Conservation (phyloP, 2,797 vertebrate genomes). For the Prionace glauca region DNA sequence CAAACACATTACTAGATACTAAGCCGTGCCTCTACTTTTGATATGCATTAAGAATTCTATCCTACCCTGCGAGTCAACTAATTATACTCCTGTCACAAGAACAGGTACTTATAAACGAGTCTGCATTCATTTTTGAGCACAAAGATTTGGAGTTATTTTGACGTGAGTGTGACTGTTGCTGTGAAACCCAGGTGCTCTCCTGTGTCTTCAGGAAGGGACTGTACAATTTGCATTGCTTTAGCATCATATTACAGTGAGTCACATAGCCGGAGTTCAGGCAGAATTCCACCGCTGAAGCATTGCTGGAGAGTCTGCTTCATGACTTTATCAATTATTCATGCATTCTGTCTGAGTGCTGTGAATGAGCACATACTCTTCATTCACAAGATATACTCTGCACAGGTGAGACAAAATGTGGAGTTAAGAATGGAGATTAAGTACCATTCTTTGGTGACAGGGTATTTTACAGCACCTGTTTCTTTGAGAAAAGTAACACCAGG, state of each 20-base stretch:
- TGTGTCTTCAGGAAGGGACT: slow-evolving; percentile 1
- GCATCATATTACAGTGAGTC: slow-evolving; percentile 41
- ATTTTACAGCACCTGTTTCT: not conserved
- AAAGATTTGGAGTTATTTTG: not conserved
- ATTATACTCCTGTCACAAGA: not conserved
- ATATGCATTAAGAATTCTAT: not conserved
- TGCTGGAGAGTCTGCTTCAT: slow-evolving; percentile 43
- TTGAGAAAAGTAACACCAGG: not conserved
- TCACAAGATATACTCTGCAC: slow-evolving; percentile 11
- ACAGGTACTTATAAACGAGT: not conserved
- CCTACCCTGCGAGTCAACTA: not conserved
- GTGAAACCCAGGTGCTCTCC: not conserved
- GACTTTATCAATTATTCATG: slow-evolving; percentile 49
- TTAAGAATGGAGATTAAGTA: not conserved
- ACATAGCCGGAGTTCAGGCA: slow-evolving; percentile 45
- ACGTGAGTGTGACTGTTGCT: not conserved
- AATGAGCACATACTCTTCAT: slow-evolving; percentile 41
- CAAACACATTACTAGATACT: not conserved
- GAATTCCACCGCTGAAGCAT: slow-evolving; percentile 44
- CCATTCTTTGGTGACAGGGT: not conserved
- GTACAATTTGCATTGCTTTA: not conserved
- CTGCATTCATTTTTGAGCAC: not conserved
- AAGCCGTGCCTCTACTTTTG: not conserved
- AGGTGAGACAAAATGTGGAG: not conserved
- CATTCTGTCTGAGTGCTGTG: slow-evolving; percentile 42